A percentile compares a stretch with the other conserved stretches of the same genome.
Conservation (phyloP, 1,140 invertebrate species). For the Drosophila virilis region DNA sequence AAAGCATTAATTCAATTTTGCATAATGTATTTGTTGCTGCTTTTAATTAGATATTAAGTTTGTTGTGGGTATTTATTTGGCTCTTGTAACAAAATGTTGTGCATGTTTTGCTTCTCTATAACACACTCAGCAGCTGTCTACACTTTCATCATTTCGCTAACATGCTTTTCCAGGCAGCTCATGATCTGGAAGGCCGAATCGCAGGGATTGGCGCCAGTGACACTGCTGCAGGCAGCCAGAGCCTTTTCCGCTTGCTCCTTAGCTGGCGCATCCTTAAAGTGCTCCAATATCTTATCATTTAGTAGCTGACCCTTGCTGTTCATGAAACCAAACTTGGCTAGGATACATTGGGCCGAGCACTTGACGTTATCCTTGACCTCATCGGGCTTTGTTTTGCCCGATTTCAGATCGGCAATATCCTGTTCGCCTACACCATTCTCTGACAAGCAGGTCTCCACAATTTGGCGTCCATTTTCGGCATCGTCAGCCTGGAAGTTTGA, state of each 20-base stretch:
- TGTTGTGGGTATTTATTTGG: not conserved
- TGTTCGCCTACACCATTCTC: conserved; percentile 55
- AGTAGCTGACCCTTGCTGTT: conserved; percentile 47
- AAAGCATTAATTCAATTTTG: not conserved
- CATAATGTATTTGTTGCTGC: conserved; percentile 7
- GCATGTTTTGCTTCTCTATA: no score
- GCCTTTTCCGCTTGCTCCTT: conserved; percentile 21
- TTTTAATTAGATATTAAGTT: conserved; percentile 2
- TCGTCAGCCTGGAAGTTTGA: not conserved
- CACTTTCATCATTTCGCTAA: not conserved
- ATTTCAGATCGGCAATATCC: conserved; percentile 46
- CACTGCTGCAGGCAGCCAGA: conserved; percentile 35
- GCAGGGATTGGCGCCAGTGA: conserved; percentile 59
- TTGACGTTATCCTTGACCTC: conserved; percentile 64
- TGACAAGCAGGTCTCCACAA: conserved; percentile 36
- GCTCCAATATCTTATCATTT: conserved; percentile 29
- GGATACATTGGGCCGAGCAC: conserved; percentile 56
- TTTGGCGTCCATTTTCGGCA: not conserved
- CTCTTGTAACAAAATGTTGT: not conserved
- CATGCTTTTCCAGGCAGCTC: conserved; percentile 31
- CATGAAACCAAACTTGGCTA: conserved; percentile 63
- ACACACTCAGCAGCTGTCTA: not conserved
- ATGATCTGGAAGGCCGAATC: conserved; percentile 61
- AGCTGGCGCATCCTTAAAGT: not conserved
- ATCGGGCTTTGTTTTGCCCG: conserved; percentile 39